A percentile compares a stretch with the other conserved stretches of the same genome.
Conservation (phyloP, 92 coral and sea anemone genomes). For the Ricordea florida region DNA sequence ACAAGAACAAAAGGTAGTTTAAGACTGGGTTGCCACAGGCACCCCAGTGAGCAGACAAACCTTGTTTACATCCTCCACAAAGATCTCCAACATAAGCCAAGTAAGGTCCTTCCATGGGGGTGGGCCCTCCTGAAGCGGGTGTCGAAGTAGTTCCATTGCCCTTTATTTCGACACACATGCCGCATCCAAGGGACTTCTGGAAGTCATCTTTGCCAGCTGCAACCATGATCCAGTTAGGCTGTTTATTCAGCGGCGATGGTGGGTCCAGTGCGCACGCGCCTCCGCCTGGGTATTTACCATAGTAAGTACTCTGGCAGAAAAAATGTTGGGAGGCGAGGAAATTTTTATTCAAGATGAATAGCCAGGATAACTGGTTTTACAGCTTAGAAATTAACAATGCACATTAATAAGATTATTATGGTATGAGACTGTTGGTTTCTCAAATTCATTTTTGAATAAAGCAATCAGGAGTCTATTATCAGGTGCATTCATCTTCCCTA, state of each 20-base stretch:
- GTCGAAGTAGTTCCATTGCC: constrained; percentile 66
- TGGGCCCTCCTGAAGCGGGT: constrained; percentile 47
- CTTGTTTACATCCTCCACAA: constrained; percentile 75
- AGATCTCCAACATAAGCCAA: constrained; percentile 69
- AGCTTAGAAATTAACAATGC: not conserved
- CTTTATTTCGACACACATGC: constrained; percentile 78
- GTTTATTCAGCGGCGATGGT: constrained; percentile 61
- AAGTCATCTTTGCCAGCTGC: constrained; percentile 78
- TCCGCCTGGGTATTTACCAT: constrained; percentile 70
- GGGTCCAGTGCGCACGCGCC: constrained; percentile 84
- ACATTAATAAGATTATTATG: not conserved
- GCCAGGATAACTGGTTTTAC: not conserved
- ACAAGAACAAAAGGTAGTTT: no score
- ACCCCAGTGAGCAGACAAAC: no score
- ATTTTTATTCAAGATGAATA: not conserved
- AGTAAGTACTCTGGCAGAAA: constrained; percentile 61
- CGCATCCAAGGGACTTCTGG: constrained; percentile 81
- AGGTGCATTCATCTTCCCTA: no score
- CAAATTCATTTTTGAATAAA: not conserved
- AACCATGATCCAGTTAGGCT: constrained; percentile 76
- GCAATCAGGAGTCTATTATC: no score
- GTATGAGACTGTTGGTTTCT: not conserved
- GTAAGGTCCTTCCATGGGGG: constrained; percentile 69
- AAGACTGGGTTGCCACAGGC: no score
- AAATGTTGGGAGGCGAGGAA: not conserved